Evolutionary conservation across 2,888 invertebrate genomes (phyloP), one percentile per base, ranked within the genome.

Genomic region (Bellardia bayeri): DNA sequence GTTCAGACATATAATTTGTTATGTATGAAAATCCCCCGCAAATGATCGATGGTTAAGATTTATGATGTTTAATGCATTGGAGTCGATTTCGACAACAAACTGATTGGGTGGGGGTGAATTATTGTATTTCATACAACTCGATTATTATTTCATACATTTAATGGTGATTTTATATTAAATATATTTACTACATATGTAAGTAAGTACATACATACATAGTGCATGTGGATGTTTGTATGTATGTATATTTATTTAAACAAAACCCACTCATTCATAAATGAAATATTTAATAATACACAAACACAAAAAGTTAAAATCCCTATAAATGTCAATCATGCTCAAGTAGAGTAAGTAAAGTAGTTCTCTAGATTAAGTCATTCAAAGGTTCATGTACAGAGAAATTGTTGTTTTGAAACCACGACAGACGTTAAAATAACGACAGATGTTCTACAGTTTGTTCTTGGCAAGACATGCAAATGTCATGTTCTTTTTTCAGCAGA

Each of bases 311-410:
- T 37, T 64, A 23, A 83, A 86, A 88, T 88, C 89, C 89, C 85
- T 88, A 88, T 89, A 89, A 90, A 90, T 91, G 92, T 91, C 91
- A 92, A 91, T 92, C 91, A 91, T 75, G 88, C 80, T 88, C 86
- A 89, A 82, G 76, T 87, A 85, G 63, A 74, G 68, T 33, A 78
- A 78, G 56, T 69, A 68, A 56, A 75, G 75, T 81, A 78, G 81
- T 82, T 54, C 72, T 68, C 14, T 14, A 79, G 75, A 87, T 85
- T 85, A 79, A 74, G 75, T 79, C 37, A 75, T 79, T 79, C 72
- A 78, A 78, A 78, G 61, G 84, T 76, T 81, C 56, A 40, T 84
- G 64, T 37, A 54, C 61, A 78, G 56, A 58, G 78, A 66, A 51
- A 61, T 61, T 79, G 23, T 61, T 71, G 80, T 80, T 80, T 51